Conservation (phyloP, 2,888 invertebrate species). For the Drosophila emarginata region DNA sequence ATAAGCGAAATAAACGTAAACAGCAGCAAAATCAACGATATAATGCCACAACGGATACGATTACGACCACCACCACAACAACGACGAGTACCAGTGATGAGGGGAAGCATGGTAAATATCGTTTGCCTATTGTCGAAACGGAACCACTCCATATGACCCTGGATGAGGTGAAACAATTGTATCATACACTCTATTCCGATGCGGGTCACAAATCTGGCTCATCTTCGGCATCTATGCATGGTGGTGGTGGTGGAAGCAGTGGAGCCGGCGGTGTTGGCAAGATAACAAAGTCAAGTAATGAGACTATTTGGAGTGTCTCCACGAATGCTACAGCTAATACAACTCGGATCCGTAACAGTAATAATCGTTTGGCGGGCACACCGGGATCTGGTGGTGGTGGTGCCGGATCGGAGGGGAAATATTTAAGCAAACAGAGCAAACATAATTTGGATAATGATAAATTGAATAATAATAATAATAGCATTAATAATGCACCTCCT, state of each 20-base stretch:
- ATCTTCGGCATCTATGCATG: slow-evolving; percentile 14
- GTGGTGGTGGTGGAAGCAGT: background rate
- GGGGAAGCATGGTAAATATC: slow-evolving; percentile 67
- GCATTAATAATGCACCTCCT: slow-evolving; percentile 41
- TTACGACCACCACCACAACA: slow-evolving; percentile 45
- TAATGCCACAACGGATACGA: slow-evolving; percentile 24
- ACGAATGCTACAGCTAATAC: slow-evolving; percentile 72
- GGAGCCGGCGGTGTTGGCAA: slow-evolving; percentile 21
- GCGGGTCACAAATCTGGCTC: slow-evolving; percentile 48
- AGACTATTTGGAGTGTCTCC: slow-evolving; percentile 77
- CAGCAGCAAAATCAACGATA: slow-evolving; percentile 59
- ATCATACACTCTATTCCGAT: slow-evolving; percentile 90
- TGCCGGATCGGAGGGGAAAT: slow-evolving; percentile 47
- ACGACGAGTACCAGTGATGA: slow-evolving; percentile 72
- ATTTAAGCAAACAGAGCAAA: slow-evolving; percentile 67
- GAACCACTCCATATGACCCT: slow-evolving; percentile 93
- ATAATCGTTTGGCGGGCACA: slow-evolving; percentile 32
- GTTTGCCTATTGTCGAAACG: slow-evolving; percentile 51
- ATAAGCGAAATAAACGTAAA: slow-evolving; percentile 79
- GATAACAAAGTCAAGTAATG: slow-evolving; percentile 78
- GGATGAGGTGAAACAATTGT: slow-evolving; percentile 91
- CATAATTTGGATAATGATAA: slow-evolving; percentile 66
- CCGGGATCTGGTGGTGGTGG: slow-evolving; percentile 30
- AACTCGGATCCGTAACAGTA: slow-evolving; percentile 68
- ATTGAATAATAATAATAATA: slow-evolving; percentile 65